phyloP scores from a whole-genome alignment of 2,888 invertebrate genomes.

The Exephanes ischioxanthus region DNA sequence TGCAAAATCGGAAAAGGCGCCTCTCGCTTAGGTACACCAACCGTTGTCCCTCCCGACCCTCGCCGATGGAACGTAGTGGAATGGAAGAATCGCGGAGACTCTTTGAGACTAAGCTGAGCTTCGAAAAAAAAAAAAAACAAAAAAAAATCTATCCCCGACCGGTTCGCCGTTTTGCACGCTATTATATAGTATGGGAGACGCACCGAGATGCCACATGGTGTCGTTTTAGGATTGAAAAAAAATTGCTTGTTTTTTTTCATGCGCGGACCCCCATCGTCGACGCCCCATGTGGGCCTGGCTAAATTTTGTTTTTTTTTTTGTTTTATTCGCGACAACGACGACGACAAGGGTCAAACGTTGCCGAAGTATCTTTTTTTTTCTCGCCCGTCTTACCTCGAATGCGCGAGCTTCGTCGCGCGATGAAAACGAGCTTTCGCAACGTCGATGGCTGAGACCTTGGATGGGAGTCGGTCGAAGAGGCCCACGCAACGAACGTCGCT shows the following conservation, averaged over 20 bases:
- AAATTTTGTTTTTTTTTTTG: slow-evolving; percentile 21
- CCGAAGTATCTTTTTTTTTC: slow-evolving; percentile 11
- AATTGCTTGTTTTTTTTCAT: slow-evolving; percentile 11
- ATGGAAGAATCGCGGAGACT: slow-evolving; percentile 54
- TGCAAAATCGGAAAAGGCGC: slow-evolving; percentile 68
- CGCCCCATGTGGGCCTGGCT: slow-evolving; percentile 25
- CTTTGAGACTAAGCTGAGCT: slow-evolving; percentile 1
- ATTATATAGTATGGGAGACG: slow-evolving; percentile 55
- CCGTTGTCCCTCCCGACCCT: slow-evolving; percentile 43
- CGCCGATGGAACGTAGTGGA: slow-evolving; percentile 46
- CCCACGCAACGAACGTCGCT: slow-evolving; percentile 51
- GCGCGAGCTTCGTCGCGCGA: neutral
- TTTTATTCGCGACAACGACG: slow-evolving; percentile 15
- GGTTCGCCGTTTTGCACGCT: slow-evolving; percentile 63
- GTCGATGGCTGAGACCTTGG: slow-evolving; percentile 37
- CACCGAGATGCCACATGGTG: slow-evolving; percentile 45
- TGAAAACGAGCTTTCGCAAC: slow-evolving; percentile 31
- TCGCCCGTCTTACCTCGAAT: neutral
- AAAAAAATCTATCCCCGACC: slow-evolving; percentile 40
- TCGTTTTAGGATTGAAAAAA: slow-evolving; percentile 31
- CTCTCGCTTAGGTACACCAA: slow-evolving; percentile 51
- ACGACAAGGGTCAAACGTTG: slow-evolving; percentile 6
- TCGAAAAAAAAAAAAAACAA: neutral
- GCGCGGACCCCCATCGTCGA: slow-evolving; percentile 31
- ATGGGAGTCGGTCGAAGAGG: slow-evolving; percentile 10